Conservation (phyloP, 2,797 vertebrate genomes). For the Mus spretus region DNA sequence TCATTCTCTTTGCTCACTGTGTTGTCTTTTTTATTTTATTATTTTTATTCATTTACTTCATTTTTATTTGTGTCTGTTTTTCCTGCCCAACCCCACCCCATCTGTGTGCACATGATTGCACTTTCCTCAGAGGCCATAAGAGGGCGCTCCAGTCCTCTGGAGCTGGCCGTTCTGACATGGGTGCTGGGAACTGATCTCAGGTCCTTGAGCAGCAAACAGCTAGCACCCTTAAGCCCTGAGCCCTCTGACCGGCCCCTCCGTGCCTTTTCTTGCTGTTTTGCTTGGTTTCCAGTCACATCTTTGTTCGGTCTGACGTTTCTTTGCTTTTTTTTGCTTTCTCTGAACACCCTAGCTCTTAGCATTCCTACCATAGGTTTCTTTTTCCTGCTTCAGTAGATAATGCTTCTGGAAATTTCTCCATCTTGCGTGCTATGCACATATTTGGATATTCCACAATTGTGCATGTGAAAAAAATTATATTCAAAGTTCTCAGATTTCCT, state of each 20-base stretch:
- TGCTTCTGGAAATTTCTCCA: background rate
- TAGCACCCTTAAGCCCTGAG: background rate
- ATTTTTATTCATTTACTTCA: background rate
- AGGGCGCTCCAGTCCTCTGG: too few species aligned
- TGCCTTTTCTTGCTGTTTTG: background rate
- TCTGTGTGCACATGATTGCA: slow-evolving; percentile 88
- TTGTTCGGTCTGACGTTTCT: background rate
- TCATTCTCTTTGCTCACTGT: background rate
- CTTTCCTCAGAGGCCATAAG: background rate
- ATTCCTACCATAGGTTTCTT: background rate
- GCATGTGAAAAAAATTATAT: background rate
- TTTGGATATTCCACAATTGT: background rate
- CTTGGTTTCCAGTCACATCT: too few species aligned
- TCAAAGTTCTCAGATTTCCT: background rate
- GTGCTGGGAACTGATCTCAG: background rate
- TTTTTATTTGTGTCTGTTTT: background rate
- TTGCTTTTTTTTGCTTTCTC: background rate
- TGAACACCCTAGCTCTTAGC: rapidly evolving
- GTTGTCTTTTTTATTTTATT: background rate
- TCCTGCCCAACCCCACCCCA: too few species aligned
- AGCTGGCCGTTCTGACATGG: background rate
- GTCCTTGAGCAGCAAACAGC: background rate
- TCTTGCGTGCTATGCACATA: rapidly evolving
- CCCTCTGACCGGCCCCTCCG: too few species aligned
- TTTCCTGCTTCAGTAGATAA: background rate